Conservation (phyloP, 2,113 vertebrate genomes). For the Pangasianodon hypophthalmus region DNA sequence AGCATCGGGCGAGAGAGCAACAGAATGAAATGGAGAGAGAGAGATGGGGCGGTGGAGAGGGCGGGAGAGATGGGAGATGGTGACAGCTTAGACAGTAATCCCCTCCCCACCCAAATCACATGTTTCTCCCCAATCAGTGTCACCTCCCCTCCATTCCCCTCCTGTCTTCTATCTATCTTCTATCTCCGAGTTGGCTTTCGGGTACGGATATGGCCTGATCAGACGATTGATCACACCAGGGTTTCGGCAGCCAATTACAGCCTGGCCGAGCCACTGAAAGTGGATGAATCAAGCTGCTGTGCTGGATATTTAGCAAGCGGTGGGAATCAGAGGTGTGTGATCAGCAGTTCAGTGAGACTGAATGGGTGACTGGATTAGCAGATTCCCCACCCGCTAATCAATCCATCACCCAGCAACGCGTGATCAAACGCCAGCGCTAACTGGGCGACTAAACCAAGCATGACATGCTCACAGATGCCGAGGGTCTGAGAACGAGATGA, state of each 20-base stretch:
- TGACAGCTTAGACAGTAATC: constrained; percentile 73
- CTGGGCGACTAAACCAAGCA: constrained; percentile 42
- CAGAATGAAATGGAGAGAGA: background rate
- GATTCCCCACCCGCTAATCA: constrained; percentile 32
- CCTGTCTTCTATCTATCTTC: background rate
- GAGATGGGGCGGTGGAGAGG: constrained; percentile 45
- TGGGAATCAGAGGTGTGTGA: constrained; percentile 26
- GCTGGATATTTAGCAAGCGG: constrained; percentile 29
- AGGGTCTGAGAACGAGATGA: constrained; percentile 18
- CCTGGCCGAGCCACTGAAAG: constrained; percentile 25
- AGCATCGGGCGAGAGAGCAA: constrained; percentile 12
- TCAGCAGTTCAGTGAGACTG: constrained; percentile 40
- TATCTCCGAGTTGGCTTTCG: constrained; percentile 16
- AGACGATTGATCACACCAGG: constrained; percentile 42
- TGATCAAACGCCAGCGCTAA: constrained; percentile 44
- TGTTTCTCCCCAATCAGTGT: constrained; percentile 50
- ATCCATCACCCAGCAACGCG: constrained; percentile 1
- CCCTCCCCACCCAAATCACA: constrained; percentile 59
- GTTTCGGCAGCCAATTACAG: constrained; percentile 53
- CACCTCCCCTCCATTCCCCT: constrained; percentile 31
- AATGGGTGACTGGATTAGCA: constrained; percentile 40
- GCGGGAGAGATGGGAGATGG: constrained; percentile 60
- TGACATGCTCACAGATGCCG: constrained; percentile 23
- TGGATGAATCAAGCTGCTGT: constrained; percentile 37
- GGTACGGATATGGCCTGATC: constrained; percentile 36